Percentiles rank a stretch among this genome's conserved stretches.
These are phyloP conservation scores for Odontocerum albicorne DNA, from an alignment of 2,888 invertebrate genomes.

Conservation along the genomic window DNA sequence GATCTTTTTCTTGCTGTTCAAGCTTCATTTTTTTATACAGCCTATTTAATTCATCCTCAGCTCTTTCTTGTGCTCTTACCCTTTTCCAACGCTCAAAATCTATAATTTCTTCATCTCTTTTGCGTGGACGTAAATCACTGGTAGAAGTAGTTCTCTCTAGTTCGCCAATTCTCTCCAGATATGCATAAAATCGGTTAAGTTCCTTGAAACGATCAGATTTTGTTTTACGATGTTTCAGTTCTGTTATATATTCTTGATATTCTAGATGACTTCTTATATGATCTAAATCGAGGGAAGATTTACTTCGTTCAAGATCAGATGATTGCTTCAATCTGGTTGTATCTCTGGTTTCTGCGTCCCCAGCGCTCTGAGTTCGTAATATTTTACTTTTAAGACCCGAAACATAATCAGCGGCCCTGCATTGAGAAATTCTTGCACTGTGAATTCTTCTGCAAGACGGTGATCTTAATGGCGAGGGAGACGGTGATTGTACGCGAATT, in stretches of 20 bases:
- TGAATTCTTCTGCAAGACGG: conserved; percentile 69
- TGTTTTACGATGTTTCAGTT: conserved; percentile 64
- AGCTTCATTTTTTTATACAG: conserved; percentile 75
- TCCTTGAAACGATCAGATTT: conserved; percentile 82
- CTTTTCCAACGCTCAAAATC: conserved; percentile 88
- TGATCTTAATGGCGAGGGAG: conserved; percentile 64
- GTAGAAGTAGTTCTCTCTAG: conserved; percentile 76
- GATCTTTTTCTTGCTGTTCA: conserved; percentile 81
- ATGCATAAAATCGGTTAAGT: conserved; percentile 81
- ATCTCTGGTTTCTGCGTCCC: conserved; percentile 56
- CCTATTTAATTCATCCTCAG: conserved; percentile 77
- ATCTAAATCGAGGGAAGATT: conserved; percentile 43
- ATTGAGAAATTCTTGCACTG: conserved; percentile 49
- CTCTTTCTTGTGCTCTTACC: conserved; percentile 75
- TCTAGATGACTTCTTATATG: conserved; percentile 56
- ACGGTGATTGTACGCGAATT: conserved; percentile 46
- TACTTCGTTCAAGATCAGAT: conserved; percentile 42
- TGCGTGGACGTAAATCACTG: conserved; percentile 68
- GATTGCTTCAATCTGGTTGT: conserved; percentile 22
- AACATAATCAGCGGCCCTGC: conserved; percentile 45
- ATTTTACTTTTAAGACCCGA: conserved; percentile 49
- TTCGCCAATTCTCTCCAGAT: conserved; percentile 81
- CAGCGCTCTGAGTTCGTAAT: conserved; percentile 66
- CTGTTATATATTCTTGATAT: conserved; percentile 68
- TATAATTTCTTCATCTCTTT: conserved; percentile 77